These are phyloP conservation scores for Gortyna flavago DNA, from an alignment of 2,888 invertebrate genomes.

Conservation along the genomic window DNA sequence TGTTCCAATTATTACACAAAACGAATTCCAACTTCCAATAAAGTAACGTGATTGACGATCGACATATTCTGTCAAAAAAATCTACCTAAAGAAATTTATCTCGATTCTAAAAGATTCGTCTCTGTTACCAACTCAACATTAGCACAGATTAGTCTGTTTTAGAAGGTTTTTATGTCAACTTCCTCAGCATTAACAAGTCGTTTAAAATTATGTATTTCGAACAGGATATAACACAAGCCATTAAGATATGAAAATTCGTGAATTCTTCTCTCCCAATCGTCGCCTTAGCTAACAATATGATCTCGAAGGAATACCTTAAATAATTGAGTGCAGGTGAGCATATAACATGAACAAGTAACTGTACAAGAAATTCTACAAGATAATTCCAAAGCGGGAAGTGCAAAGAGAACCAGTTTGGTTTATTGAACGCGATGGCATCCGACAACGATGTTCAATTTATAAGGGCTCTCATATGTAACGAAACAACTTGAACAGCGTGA, in stretches of 20 bases:
- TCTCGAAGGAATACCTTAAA: conserved; percentile 50
- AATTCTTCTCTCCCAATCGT: conserved; percentile 47
- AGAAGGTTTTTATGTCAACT: conserved; percentile 21
- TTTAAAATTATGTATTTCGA: conserved; percentile 36
- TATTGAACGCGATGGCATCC: conserved; percentile 85
- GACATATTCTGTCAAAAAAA: conserved; percentile 10
- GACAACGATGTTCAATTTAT: conserved; percentile 82
- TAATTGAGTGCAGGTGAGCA: conserved; percentile 64
- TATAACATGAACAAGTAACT: conserved; percentile 75
- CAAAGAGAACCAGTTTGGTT: conserved; percentile 84
- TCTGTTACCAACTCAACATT: not conserved
- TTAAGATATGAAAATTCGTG: conserved; percentile 45
- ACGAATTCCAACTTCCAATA: conserved; percentile 25
- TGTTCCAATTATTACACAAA: conserved; percentile 19
- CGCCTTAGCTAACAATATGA: conserved; percentile 39
- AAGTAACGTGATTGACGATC: conserved; percentile 24
- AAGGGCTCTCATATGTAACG: conserved; percentile 76
- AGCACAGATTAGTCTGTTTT: too few relatives aligned
- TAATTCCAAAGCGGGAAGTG: conserved; percentile 85
- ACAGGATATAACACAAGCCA: conserved; percentile 47
- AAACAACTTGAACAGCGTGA: conserved; percentile 65
- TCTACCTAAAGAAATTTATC: conserved; percentile 3
- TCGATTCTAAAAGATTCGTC: not conserved
- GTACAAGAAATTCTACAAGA: conserved; percentile 85
- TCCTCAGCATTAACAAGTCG: conserved; percentile 20